Conservation (phyloP, 2,888 invertebrate genomes). For the Polyommatus iphigenia region DNA sequence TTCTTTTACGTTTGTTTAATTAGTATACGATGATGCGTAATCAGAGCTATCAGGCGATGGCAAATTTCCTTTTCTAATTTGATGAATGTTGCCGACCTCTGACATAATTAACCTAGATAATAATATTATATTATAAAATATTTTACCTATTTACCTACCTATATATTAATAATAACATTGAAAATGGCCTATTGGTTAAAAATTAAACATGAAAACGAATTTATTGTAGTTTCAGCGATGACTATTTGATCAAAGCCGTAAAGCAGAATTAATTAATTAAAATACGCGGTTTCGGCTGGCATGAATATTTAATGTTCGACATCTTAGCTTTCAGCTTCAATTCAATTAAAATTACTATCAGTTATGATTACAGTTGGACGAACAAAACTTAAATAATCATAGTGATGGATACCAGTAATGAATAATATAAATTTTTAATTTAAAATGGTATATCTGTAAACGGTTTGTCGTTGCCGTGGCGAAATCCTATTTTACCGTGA, state of each 20-base stretch:
- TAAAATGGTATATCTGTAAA: no score
- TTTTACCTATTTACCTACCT: no score
- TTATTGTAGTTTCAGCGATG: neutral
- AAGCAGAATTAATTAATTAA: slow-evolving; percentile 25
- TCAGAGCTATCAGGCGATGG: no score
- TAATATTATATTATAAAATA: no score
- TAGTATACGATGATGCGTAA: no score
- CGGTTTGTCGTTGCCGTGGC: no score
- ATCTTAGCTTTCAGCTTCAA: neutral
- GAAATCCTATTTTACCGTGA: no score
- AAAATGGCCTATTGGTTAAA: neutral
- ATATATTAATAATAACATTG: no score
- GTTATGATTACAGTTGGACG: slow-evolving; percentile 7
- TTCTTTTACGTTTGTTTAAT: neutral
- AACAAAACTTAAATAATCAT: neutral
- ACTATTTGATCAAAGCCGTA: slow-evolving; percentile 29
- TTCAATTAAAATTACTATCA: slow-evolving; percentile 12
- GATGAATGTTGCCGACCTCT: no score
- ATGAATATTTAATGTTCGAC: slow-evolving; percentile 14
- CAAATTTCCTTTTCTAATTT: neutral
- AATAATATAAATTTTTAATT: neutral
- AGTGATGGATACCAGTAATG: neutral
- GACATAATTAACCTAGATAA: no score
- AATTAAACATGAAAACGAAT: neutral
- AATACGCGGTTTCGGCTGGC: slow-evolving; percentile 16